Percentiles rank a stretch among this genome's conserved stretches.
These are phyloP conservation scores for Tachina fera DNA, from an alignment of 2,888 invertebrate genomes.

Conservation along the genomic window DNA sequence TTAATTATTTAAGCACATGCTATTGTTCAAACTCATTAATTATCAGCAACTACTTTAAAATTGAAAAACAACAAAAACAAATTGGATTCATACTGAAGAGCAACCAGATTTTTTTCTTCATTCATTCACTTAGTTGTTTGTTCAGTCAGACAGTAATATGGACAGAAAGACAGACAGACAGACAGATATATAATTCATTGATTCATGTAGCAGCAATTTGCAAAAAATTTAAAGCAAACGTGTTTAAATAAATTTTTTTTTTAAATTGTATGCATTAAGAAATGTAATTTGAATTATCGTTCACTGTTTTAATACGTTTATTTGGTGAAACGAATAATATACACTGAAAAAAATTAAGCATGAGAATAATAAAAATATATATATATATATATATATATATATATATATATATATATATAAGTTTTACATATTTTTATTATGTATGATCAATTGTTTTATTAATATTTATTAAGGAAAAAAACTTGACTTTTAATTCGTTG, in stretches of 20 bases:
- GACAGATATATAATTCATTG: slow-evolving; percentile 2
- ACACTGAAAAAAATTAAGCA: slow-evolving; percentile 6
- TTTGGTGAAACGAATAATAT: slow-evolving; percentile 16
- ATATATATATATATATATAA: too few species aligned
- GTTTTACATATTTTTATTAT: too few species aligned
- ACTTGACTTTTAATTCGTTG: too few species aligned
- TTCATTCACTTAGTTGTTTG: slow-evolving; percentile 10
- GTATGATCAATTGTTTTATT: too few species aligned
- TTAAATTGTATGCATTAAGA: slow-evolving; percentile 23
- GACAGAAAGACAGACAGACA: neutral
- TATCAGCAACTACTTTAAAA: slow-evolving; percentile 39
- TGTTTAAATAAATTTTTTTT: slow-evolving; percentile 26
- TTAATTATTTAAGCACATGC: slow-evolving; percentile 61
- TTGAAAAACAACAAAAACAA: neutral
- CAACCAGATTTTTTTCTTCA: slow-evolving; percentile 4
- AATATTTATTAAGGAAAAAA: too few species aligned
- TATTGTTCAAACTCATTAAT: slow-evolving; percentile 54
- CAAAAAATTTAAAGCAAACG: slow-evolving; percentile 8
- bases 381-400: too few species aligned
- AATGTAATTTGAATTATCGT: slow-evolving; percentile 38
- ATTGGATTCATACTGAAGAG: slow-evolving; percentile 13
- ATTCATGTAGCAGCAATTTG: slow-evolving; percentile 26
- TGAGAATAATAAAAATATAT: too few species aligned
- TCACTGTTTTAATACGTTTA: slow-evolving; percentile 10
- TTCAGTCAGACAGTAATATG: neutral